Evolutionary conservation across 2,888 invertebrate species (phyloP).

Genomic region (Acleris laterana): DNA sequence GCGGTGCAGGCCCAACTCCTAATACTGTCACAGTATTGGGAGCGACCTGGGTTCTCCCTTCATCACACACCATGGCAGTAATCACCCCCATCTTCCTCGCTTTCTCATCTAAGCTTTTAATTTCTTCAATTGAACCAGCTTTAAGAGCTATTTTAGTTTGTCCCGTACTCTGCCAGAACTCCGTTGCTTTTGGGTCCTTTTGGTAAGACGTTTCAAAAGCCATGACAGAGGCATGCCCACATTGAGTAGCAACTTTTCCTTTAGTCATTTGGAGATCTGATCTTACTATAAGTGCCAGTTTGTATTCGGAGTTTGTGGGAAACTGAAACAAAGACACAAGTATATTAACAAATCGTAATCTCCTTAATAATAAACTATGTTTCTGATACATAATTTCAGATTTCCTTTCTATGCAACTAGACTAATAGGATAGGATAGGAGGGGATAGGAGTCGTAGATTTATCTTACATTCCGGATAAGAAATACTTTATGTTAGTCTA

Average conservation of each 20-base stretch:
- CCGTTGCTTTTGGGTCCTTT: constrained; percentile 6
- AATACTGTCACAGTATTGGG: constrained; percentile 18
- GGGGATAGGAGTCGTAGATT: too few relatives aligned
- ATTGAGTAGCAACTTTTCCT: constrained; percentile 15
- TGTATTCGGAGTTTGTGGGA: constrained; percentile 2
- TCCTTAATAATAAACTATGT: too few relatives aligned
- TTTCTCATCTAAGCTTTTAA: constrained; percentile 5
- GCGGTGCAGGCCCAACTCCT: constrained; percentile 9
- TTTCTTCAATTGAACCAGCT: constrained; percentile 1
- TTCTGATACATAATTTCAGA: too few relatives aligned
- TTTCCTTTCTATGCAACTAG: too few relatives aligned
- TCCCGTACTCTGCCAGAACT: constrained; percentile 11
- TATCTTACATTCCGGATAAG: too few relatives aligned
- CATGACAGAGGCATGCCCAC: constrained; percentile 14
- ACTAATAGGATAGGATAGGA: too few relatives aligned
- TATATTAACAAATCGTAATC: too few relatives aligned
- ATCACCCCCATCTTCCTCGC: constrained; percentile 5
- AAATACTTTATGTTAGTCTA: too few relatives aligned
- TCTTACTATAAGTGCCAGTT: constrained; percentile 11
- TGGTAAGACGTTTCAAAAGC: constrained; percentile 4
- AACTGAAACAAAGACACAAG: constrained; percentile 8
- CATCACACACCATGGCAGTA: constrained; percentile 16
- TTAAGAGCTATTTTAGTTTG: constrained; percentile 14
- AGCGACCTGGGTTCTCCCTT: not conserved
- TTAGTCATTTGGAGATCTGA: constrained; percentile 9